phyloP scores from a whole-genome alignment of 2,888 invertebrate species.

The Cosmopolites sordidus region DNA sequence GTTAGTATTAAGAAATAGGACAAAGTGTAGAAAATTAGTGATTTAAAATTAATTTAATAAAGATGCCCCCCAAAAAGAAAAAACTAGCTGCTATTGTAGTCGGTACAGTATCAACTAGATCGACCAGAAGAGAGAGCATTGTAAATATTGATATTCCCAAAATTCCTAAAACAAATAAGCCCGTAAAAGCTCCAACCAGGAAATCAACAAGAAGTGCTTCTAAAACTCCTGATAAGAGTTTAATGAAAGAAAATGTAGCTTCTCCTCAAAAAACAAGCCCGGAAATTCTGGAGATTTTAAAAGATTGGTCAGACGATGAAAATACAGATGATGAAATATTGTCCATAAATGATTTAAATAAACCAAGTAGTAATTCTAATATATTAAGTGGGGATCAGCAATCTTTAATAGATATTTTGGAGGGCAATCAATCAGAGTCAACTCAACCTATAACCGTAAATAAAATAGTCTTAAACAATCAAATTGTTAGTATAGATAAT shows the following conservation, averaged over 20 bases:
- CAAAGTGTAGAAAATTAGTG: too few species aligned
- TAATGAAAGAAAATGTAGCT: background rate
- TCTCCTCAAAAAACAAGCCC: conserved; percentile 17
- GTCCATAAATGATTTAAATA: background rate
- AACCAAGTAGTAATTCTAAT: conserved; percentile 2
- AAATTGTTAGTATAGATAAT: conserved; percentile 14
- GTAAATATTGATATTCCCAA: conserved; percentile 34
- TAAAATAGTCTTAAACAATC: conserved; percentile 6
- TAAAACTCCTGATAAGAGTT: background rate
- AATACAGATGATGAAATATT: conserved; percentile 26
- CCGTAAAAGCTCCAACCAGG: conserved; percentile 4
- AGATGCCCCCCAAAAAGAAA: conserved; percentile 39
- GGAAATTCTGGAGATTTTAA: conserved; percentile 25
- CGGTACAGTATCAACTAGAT: conserved; percentile 37
- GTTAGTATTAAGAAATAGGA: too few species aligned
- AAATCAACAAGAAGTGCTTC: background rate
- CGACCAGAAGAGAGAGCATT: conserved; percentile 34
- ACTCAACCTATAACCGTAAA: background rate
- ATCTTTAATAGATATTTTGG: conserved; percentile 25
- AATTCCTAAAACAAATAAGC: conserved; percentile 9
- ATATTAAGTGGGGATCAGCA: conserved; percentile 19
- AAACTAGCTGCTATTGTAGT: conserved; percentile 32
- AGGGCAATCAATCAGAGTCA: conserved; percentile 17
- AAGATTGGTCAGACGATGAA: conserved; percentile 36
- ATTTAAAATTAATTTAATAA: background rate